Base-by-base conservation (phyloP, 2,888 invertebrate genomes). In the Octodonta nipae region DNA sequence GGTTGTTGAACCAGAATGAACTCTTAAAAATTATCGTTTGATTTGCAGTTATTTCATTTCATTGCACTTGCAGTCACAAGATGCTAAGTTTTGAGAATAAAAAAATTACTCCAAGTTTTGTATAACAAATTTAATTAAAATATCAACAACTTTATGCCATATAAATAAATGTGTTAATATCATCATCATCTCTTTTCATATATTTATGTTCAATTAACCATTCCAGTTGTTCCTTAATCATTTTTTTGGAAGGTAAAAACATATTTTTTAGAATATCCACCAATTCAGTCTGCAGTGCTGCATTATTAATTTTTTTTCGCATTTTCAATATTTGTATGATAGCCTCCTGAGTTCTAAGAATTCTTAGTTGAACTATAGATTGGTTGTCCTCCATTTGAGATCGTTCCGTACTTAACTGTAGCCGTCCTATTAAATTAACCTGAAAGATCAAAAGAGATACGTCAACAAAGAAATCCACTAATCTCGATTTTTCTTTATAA, bases 171-270 rank as follows among this genome's bases (percentile, higher is more conserved):
- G 87, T 85, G 64, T 95, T 95, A 58, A 95, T 93, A 61, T 96
- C 92, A 49, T 92, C 87, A 52, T 93, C 93, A 59, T 95, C 93
- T 47, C 96, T 73, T 39, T 78, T 73, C 83, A 96, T 93, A 62
- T 95, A 96, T 62, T 92, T 92, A 63, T 98, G 89, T 65, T 99
- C 96, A 44, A 98, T 96, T 26, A 99, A 76, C 96, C 96, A 98
- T 63, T 98, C 98, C 32, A 98, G 74, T 65, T 98, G 96, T 65
- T 98, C 96, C 64, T 99, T 98, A 50, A 99, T 96, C 84, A 98
- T 88, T 65, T 96, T 95, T 64, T 93, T 93, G 41, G 92, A 91
- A 14, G 98, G 98, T 55, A 96, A 68, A 71, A 98, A 99, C 93
- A 98, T 95, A 59, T 95, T 93, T 66, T 95, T 95, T 50, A 99